phyloP scores from a whole-genome alignment of 2,888 invertebrate species.

The Pristionchus fissidentatus region DNA sequence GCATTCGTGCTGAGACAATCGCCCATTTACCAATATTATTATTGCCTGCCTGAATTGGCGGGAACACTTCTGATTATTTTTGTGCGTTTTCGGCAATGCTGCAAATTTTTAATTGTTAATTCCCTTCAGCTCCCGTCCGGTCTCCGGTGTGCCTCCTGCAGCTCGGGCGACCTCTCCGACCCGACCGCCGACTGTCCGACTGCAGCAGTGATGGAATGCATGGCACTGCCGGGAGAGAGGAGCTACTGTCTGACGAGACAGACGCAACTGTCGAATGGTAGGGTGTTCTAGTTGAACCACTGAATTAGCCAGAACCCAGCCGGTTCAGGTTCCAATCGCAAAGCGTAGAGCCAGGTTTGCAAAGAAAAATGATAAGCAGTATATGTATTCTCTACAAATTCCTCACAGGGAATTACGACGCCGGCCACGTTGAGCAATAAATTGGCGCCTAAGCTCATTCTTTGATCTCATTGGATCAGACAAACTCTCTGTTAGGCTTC shows the following conservation, averaged over 20 bases:
- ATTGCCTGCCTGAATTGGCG: neutral
- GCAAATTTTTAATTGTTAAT: neutral
- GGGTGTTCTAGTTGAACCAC: neutral
- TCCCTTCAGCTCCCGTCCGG: slow-evolving; percentile 21
- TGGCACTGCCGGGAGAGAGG: slow-evolving; percentile 49
- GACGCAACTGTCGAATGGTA: slow-evolving; percentile 66
- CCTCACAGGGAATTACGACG: no score
- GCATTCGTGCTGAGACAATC: neutral
- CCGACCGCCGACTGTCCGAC: slow-evolving; percentile 64
- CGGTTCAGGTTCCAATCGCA: neutral
- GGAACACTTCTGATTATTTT: neutral
- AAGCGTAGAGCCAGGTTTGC: neutral
- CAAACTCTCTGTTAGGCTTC: no score
- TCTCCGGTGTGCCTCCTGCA: slow-evolving; percentile 53
- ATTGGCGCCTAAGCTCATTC: no score
- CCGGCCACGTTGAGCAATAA: no score
- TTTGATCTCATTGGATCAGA: no score
- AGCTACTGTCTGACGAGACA: slow-evolving; percentile 67
- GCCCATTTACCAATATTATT: no score
- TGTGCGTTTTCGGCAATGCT: no score
- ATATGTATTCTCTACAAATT: no score
- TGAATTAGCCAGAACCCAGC: neutral
- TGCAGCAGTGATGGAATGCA: slow-evolving; percentile 52
- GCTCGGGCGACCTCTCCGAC: slow-evolving; percentile 58
- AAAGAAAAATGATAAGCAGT: neutral